phyloP scores from a whole-genome alignment of 2,888 invertebrate genomes.

The Ectemnius continuus region DNA sequence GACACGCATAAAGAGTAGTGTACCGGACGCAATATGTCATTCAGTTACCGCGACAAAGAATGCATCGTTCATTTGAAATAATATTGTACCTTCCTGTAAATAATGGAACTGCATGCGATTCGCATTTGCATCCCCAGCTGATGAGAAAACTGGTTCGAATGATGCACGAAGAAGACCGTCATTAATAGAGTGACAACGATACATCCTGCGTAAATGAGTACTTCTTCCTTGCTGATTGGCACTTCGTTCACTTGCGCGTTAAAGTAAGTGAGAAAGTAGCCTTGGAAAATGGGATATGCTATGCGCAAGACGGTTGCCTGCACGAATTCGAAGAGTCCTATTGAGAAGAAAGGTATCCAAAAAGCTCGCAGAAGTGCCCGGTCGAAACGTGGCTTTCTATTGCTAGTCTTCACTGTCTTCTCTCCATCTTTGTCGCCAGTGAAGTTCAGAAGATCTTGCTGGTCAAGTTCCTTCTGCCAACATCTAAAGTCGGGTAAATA shows the following conservation, averaged over 20 bases:
- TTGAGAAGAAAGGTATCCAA: conserved; percentile 64
- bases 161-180: conserved; percentile 76
- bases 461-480: conserved; percentile 77
- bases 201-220: conserved; percentile 77
- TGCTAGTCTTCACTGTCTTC: conserved; percentile 32
- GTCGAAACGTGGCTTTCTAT: conserved; percentile 75
- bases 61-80: not conserved
- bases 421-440: conserved; percentile 48
- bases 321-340: conserved; percentile 47
- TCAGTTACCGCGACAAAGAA: too few species aligned
- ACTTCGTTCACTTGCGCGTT: conserved; percentile 50
- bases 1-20: conserved; percentile 5
- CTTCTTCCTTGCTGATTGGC: conserved; percentile 80
- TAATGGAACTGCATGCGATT: conserved; percentile 83
- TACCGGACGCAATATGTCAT: too few species aligned
- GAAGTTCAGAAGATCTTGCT: conserved; percentile 56
- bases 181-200: conserved; percentile 74
- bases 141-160: conserved; percentile 74
- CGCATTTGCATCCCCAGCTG: conserved; percentile 83
- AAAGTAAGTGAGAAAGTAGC: conserved; percentile 68
- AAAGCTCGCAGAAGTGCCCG: conserved; percentile 77
- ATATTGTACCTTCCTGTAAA: conserved; percentile 83
- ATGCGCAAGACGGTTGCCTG: conserved; percentile 45
- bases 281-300: conserved; percentile 63
- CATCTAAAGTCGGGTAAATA: conserved; percentile 68